Evolutionary conservation across 2,797 vertebrate species (phyloP).

Genomic region (Geotrypetes seraphini): DNA sequence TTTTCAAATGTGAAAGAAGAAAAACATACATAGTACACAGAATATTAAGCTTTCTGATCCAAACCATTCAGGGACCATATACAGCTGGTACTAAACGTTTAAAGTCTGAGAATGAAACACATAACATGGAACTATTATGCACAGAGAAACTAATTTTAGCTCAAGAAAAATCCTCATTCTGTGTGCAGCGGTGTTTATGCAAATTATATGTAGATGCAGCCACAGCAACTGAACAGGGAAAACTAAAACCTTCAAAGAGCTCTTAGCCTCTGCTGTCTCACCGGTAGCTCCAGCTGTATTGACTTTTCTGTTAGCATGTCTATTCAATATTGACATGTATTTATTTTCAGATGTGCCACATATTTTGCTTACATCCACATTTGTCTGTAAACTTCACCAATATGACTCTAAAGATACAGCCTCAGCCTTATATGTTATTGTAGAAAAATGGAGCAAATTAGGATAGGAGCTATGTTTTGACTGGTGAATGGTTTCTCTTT

Average conservation of each 20-base stretch:
- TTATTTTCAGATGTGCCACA: conserved; percentile 1
- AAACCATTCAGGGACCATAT: conserved; percentile 27
- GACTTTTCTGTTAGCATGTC: background rate
- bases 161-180: conserved; percentile 24
- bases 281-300: conserved; percentile 6
- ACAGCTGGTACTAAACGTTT: conserved; percentile 29
- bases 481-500: too few species aligned
- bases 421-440: too few species aligned
- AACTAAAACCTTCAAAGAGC: conserved; percentile 6
- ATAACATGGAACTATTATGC: conserved; percentile 39
- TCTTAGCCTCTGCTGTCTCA: conserved; percentile 14
- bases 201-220: conserved; percentile 40
- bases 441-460: too few species aligned
- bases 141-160: conserved; percentile 25
- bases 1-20: too few species aligned
- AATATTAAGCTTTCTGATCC: conserved; percentile 3
- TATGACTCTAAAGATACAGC: background rate
- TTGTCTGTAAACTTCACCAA: background rate
- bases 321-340: conserved; percentile 4
- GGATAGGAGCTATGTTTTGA: too few species aligned
- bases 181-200: conserved; percentile 20
- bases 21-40: too few species aligned
- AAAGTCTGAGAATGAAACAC: conserved; percentile 35
- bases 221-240: conserved; percentile 31
- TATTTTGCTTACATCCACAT: conserved; percentile 5